phyloP scores from a whole-genome alignment of 2,113 vertebrate species.

The Sclerurus mexicanus region DNA sequence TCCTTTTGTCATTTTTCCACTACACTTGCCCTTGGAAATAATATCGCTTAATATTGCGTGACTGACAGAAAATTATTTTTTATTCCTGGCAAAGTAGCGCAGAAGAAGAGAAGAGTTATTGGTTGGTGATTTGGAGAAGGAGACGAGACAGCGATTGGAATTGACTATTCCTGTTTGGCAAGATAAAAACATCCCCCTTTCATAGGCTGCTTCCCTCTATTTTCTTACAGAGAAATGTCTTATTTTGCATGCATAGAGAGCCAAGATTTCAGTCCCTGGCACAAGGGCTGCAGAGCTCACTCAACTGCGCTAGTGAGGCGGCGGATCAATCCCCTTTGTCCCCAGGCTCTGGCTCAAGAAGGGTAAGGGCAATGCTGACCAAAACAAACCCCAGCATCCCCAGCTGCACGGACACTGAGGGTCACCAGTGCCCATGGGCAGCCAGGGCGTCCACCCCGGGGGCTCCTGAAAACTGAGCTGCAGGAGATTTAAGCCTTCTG shows the following conservation, averaged over 20 bases:
- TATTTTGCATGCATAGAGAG: slow-evolving; percentile 23
- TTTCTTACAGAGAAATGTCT: slow-evolving; percentile 48
- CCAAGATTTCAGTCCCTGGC: background rate
- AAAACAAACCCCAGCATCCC: background rate
- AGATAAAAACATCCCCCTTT: slow-evolving; percentile 51
- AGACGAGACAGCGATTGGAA: slow-evolving; percentile 34
- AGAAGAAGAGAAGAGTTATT: background rate
- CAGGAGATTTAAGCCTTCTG: background rate
- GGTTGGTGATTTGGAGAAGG: slow-evolving; percentile 14
- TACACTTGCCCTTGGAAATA: slow-evolving; percentile 47
- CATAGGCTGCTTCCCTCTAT: slow-evolving; percentile 12
- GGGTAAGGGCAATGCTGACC: background rate
- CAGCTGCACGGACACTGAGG: accelerated
- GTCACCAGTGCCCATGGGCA: accelerated
- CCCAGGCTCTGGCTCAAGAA: background rate
- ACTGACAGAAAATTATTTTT: slow-evolving; percentile 24
- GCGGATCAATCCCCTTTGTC: background rate
- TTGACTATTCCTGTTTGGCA: slow-evolving; percentile 46
- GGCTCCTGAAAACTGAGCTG: background rate
- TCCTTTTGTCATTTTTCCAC: slow-evolving; percentile 50
- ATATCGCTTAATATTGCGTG: background rate
- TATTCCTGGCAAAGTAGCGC: background rate
- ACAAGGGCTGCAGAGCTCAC: background rate
- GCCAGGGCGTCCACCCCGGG: background rate
- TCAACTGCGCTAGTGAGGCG: background rate